A percentile compares a stretch with the other conserved stretches of the same genome.
Evolutionary conservation across 2,797 vertebrate genomes (phyloP).

Genomic region (Loris lydekkerianus): DNA sequence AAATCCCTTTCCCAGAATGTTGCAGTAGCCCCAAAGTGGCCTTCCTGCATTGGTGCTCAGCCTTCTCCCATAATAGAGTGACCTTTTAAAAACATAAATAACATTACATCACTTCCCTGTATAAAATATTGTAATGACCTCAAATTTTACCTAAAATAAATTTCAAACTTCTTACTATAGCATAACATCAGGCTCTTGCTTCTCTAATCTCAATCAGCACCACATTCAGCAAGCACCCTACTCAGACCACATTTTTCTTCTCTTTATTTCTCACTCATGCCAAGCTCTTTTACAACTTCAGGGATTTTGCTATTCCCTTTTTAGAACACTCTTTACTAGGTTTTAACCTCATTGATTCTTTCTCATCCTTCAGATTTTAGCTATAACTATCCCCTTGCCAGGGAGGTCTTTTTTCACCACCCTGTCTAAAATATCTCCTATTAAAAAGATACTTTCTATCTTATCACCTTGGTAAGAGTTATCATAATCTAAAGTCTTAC

Average conservation of each 20-base stretch:
- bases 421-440: background rate
- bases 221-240: background rate
- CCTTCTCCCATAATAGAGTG: background rate
- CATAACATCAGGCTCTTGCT: background rate
- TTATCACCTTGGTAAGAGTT: background rate
- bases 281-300: slow-evolving; percentile 22
- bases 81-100: slow-evolving; percentile 52
- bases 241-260: background rate
- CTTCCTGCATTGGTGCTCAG: background rate
- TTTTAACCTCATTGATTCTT: slow-evolving; percentile 12
- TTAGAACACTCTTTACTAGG: background rate
- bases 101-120: background rate
- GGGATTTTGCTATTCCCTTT: slow-evolving; percentile 4
- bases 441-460: background rate
- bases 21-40: background rate
- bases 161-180: slow-evolving; percentile 14
- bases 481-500: slow-evolving; percentile 47
- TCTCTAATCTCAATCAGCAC: background rate
- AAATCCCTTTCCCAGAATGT: slow-evolving; percentile 12
- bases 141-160: slow-evolving; percentile 51
- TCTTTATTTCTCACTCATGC: background rate
- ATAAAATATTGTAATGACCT: slow-evolving; percentile 49
- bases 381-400: background rate
- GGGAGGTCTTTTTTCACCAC: background rate
- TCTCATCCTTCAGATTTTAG: slow-evolving; percentile 36